phyloP scores from a whole-genome alignment of 2,113 vertebrate genomes.

The Ailuropoda melanoleuca region DNA sequence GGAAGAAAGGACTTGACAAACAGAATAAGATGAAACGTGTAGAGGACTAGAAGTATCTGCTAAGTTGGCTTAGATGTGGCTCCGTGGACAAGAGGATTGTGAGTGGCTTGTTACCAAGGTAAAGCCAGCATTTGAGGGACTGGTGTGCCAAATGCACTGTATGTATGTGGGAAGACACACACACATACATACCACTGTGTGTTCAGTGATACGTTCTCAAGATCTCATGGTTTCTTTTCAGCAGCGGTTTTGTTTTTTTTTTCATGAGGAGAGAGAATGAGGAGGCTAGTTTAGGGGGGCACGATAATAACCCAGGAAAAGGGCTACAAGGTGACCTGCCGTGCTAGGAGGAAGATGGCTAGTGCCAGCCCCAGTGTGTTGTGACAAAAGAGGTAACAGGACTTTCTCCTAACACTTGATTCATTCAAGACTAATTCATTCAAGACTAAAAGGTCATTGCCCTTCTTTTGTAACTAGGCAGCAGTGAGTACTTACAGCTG shows the following conservation, averaged over 20 bases:
- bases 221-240: constrained; percentile 6
- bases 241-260: not conserved
- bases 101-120: not conserved
- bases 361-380: not conserved
- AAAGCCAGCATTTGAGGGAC: constrained; percentile 5
- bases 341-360: not conserved
- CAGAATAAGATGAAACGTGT: not conserved
- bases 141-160: not conserved
- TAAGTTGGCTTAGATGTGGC: not conserved
- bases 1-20: not conserved
- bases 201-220: not conserved
- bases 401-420: not conserved
- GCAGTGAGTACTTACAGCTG: not conserved
- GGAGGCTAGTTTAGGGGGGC: not conserved
- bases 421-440: not conserved
- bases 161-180: not conserved
- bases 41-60: not conserved
- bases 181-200: not conserved
- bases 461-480: not conserved
- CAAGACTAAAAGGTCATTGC: not conserved
- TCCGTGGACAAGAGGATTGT: not conserved
- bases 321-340: not conserved
- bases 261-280: not conserved
- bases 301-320: not conserved
- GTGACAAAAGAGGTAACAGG: not conserved